Base-by-base conservation (phyloP, 2,888 invertebrate species). In the Polydrusus pterygomalis region DNA sequence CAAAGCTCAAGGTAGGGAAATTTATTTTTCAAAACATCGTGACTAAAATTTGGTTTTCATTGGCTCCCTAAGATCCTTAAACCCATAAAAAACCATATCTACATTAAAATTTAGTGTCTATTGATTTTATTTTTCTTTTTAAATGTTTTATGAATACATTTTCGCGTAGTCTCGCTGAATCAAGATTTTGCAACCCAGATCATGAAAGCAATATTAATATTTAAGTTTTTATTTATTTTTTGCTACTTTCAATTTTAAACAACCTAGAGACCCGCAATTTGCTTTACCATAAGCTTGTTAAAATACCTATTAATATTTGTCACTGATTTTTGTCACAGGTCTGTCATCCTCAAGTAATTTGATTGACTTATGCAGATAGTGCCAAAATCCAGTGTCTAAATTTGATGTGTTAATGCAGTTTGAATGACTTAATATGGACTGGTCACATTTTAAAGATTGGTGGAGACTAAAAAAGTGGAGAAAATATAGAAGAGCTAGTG, bases 361-460 rank as follows among this genome's bases (percentile, higher is more conserved):
- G 38, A 38, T 51, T 60, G 38, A 38, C 38, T 40, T 60, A 18
- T 38, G 18, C 34, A 18, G 10, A 18, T 18, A 25, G 38, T 38
- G 38, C 34, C 15, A 58, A 17, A 58, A 38, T 51, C 38, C 15
- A 15, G 38, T 38, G 38, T 38, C 9, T 17, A 60, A 60, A 60
- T 60, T 60, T 38, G 38, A 13, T 34, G 58, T 60, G 38, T 38
- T 60, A 15, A 38, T 38, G 38, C 1, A 62, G 10, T 25, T 58
- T 51, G 17, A 54, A 40, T 13, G 1, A 18, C 49, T 63, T 67
- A 80, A 82, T 84, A 93, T 94, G 93, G 94, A 94, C 89, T 94
- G 94, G 93, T 91, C 92, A 83, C 93, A 94, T 93, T 89, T 93
- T 84, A 93, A 93, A 87, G 93, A 94, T 87, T 94, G 94, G 94